Percentiles rank a stretch among this genome's conserved stretches.
These are phyloP conservation scores for Tipula helvola DNA, from an alignment of 2,888 invertebrate genomes.

Conservation along the genomic window DNA sequence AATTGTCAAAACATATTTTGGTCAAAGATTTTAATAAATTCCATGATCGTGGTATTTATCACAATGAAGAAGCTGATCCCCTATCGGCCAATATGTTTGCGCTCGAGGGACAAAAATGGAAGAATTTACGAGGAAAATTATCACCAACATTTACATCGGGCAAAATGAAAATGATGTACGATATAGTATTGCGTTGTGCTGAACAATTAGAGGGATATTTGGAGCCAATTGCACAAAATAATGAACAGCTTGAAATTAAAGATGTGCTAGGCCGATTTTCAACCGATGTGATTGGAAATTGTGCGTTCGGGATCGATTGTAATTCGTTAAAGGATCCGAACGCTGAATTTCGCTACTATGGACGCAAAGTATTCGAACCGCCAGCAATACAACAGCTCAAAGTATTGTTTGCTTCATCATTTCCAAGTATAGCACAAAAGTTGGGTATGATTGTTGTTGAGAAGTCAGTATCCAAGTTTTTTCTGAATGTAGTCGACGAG, in stretches of 20 bases:
- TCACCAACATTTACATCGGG: constrained; percentile 30
- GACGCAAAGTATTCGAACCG: constrained; percentile 20
- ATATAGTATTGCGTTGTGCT: constrained; percentile 21
- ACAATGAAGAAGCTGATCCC: constrained; percentile 29
- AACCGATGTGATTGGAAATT: constrained; percentile 21
- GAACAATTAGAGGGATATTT: constrained; percentile 18
- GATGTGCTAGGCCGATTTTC: constrained; percentile 17
- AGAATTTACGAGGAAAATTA: constrained; percentile 25
- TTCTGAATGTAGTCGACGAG: constrained; percentile 28
- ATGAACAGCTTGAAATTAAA: constrained; percentile 17
- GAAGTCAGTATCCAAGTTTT: constrained; percentile 19
- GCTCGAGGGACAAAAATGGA: constrained; percentile 29
- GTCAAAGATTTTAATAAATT: constrained; percentile 32
- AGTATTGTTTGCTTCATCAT: background rate
- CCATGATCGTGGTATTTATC: constrained; percentile 28
- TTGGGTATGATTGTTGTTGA: background rate
- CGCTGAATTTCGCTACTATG: constrained; percentile 27
- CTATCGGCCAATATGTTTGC: constrained; percentile 21
- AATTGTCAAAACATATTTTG: constrained; percentile 27
- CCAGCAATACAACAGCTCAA: background rate
- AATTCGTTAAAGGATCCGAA: constrained; percentile 29
- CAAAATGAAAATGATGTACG: constrained; percentile 31
- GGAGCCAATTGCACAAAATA: constrained; percentile 16
- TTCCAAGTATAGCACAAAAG: background rate
- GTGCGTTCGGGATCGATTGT: constrained; percentile 36